phyloP scores from a whole-genome alignment of 30 jellyfish, hydroid and myxozoan species.

The Catostylus mosaicus region DNA sequence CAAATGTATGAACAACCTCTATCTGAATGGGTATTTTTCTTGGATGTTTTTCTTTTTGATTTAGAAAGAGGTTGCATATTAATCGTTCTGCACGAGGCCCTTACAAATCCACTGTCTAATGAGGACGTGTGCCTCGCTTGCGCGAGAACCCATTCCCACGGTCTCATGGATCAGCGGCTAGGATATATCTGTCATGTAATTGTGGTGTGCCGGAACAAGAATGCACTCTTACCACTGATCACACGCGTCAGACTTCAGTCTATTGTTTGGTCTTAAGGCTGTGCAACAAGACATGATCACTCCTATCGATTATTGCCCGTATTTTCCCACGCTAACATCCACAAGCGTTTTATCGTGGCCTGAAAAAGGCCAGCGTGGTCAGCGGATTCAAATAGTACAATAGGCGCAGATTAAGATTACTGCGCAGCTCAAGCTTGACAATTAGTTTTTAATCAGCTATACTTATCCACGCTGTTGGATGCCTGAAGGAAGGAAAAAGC shows the following conservation, averaged over 20 bases:
- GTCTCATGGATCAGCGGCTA: conserved; percentile 66
- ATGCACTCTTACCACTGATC: conserved; percentile 28
- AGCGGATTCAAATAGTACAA: conserved; percentile 60
- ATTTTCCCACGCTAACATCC: conserved; percentile 65
- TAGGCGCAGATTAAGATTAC: conserved; percentile 43
- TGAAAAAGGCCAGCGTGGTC: conserved; percentile 83
- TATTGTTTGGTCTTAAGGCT: conserved; percentile 16
- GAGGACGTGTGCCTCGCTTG: conserved; percentile 45
- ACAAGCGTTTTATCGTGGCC: conserved; percentile 44
- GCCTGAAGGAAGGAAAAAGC: neutral
- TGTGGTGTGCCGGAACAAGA: conserved; percentile 33
- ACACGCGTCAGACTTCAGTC: conserved; percentile 44
- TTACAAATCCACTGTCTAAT: conserved; percentile 4
- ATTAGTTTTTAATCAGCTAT: conserved; percentile 9
- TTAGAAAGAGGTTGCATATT: conserved; percentile 13
- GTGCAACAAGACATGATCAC: conserved; percentile 26
- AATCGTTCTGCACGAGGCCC: conserved; percentile 58
- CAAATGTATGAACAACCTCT: conserved; percentile 15
- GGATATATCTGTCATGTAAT: conserved; percentile 13
- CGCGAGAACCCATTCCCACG: conserved; percentile 62
- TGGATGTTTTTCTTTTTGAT: neutral
- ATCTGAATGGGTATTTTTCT: neutral
- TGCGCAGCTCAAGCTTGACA: conserved; percentile 38
- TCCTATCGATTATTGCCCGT: conserved; percentile 17
- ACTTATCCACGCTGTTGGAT: conserved; percentile 37